Evolutionary conservation across 2,113 vertebrate species (phyloP).

Genomic region (Nyctereutes procyonoides): DNA sequence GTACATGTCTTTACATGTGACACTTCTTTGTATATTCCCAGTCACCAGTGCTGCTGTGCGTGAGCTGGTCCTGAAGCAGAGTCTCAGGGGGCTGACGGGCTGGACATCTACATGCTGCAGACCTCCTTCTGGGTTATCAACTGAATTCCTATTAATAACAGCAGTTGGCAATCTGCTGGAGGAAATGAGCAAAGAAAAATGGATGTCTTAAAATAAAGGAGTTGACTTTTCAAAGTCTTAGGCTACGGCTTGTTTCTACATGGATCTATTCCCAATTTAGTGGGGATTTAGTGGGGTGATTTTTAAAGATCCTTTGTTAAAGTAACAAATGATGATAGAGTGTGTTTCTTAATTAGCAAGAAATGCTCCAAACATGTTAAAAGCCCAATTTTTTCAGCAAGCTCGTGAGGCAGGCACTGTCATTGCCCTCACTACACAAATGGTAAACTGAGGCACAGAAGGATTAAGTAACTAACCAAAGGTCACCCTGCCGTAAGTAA

Average conservation of each 20-base stretch:
- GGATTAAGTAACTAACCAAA: neutral
- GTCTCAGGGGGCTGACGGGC: too few relatives aligned
- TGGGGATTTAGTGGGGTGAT: neutral
- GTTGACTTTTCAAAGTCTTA: neutral
- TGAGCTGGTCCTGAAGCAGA: neutral
- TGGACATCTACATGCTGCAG: neutral
- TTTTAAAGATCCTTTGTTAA: neutral
- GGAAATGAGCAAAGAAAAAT: neutral
- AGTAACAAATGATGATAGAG: neutral
- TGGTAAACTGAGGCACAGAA: neutral
- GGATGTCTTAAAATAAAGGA: neutral
- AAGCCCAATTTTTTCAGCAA: neutral
- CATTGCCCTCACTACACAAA: neutral
- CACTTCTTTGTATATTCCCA: neutral
- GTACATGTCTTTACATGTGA: fast-evolving
- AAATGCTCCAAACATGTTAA: neutral
- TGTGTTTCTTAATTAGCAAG: neutral
- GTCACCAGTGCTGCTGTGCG: too few relatives aligned
- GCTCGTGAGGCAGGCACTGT: neutral
- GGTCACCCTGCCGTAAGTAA: neutral
- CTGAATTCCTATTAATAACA: neutral
- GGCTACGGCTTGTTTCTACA: neutral
- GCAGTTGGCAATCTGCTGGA: neutral
- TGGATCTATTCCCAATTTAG: neutral
- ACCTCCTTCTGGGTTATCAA: neutral